Base-by-base conservation (phyloP, 2,113 vertebrate genomes). In the Siniperca chuatsi region DNA sequence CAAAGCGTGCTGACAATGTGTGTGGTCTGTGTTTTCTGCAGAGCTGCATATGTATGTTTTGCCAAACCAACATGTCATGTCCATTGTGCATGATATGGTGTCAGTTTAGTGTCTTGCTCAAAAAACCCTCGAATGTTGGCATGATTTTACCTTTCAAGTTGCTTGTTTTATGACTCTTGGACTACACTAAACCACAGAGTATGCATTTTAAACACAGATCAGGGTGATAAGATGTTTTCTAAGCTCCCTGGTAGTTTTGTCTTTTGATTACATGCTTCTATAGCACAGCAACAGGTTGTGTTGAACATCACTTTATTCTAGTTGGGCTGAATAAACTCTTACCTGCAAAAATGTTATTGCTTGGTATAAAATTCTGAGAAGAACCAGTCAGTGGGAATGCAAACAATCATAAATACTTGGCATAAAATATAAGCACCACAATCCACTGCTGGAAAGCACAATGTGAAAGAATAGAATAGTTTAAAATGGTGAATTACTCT, bases 21-120 rank as follows among this genome's bases (percentile, higher is more conserved):
- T 86, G 66, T n/a, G 50, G 9, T 75, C 73, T 60, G 48, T 68
- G 50, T 65, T 87, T 79, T 81, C 33, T 86, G 62, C 70, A 73
- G 50, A 61, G 11, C 69, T 58, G 9, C 65, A 6, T 78, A 62
- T 85, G 79, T 1, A 78, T 79, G 77, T 81, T 81, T 54, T 81
- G 46, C 21, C 57, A 48, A 54, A 62, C 0, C 11, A 21, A 77
- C 42, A 54, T 55, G 52, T 35, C 33, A 12, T 60, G 61, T 50
- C 33, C 42, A 37, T 10, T 4, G 0, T 71, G 42, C 58, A 57
- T n/a, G 52, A 35, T 13, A 4, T 13, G 12, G 23, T 46, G 62
- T 75, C 0, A 61, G 64, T n/a, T 77, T 29, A 29, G 0, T 58
- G 40, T 72, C 9, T 70, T n/a, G 18, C 4, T 35, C 40, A 33